Percentiles rank a stretch among this genome's conserved stretches.
Evolutionary conservation across 2,888 invertebrate species (phyloP).

Genomic region (Nephrotoma appendiculata): DNA sequence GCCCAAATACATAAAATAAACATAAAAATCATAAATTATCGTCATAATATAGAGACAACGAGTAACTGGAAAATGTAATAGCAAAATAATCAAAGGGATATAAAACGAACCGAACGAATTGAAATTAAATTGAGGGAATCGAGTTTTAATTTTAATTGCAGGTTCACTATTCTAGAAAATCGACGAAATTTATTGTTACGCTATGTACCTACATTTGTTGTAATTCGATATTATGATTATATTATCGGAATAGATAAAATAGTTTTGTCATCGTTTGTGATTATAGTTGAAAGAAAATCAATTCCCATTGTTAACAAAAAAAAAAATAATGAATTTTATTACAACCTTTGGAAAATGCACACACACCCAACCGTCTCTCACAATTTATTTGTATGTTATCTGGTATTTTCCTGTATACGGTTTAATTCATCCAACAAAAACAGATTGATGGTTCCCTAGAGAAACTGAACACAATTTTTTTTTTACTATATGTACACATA

Average conservation of each 20-base stretch:
- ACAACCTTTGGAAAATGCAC: neutral
- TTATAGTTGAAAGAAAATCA: neutral
- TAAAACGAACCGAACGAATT: neutral
- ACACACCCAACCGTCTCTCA: neutral
- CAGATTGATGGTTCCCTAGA: neutral
- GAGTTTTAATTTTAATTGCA: neutral
- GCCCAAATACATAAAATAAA: neutral
- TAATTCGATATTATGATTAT: neutral
- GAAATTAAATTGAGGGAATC: neutral
- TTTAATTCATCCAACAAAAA: neutral
- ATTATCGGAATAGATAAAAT: neutral
- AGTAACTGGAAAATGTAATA: neutral
- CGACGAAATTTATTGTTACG: neutral
- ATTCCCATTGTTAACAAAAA: neutral
- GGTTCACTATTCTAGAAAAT: neutral
- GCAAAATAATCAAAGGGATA: neutral
- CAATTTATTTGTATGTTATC: neutral
- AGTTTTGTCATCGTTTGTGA: neutral
- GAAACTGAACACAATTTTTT: neutral
- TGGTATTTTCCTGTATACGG: neutral
- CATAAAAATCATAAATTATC: neutral
- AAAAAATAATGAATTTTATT: neutral
- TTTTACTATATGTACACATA: neutral
- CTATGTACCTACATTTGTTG: neutral
- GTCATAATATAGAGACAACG: neutral